Base-by-base conservation (phyloP, 1,140 invertebrate species). In the Venturia canescens region DNA sequence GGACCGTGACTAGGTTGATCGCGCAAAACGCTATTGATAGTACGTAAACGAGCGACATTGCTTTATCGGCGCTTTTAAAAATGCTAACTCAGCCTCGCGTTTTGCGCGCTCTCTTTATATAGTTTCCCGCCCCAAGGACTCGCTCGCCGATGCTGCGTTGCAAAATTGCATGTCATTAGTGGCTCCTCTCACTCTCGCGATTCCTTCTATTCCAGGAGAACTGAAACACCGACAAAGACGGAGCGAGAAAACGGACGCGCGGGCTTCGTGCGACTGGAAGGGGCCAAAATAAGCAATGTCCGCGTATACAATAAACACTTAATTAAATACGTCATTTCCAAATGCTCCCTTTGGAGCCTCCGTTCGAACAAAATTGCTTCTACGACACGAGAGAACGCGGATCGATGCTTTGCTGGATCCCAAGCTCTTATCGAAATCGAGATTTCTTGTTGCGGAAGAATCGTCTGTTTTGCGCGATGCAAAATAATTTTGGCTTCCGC, bases 151-250 rank as follows among this genome's bases (percentile, higher is more conserved):
- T 86, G 86, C 85, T 85, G 85, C 87, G 82, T 91, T 91, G 89
- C 90, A 90, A 92, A 91, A 91, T 91, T 89, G 88, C 90, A 91
- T 91, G 87, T 91, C 88, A 91, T 92, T 91, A 91, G 87, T 76
- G 60, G n/a, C 53, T 23, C 48, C 72, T 60, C 48, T 60, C 50
- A 53, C 53, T 53, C 50, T 31, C 16, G n/a, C 27, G 5, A 76
- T 44, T 63, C 23, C 11, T 63, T 63, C 50, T 21, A 53, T n/a
- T 53, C 50, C n/a, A 21, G 1, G 3, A 18, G 75, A 78, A 9
- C 53, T 23, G 66, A 27, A 74, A 18, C 6, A 53, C 5, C 50
- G 50, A 53, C 50, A n/a, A 53, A 53, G 50, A 71, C 79, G 67
- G 34, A 48, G 31, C 67, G 29, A 75, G 34, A 82, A 74, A 67